These are phyloP conservation scores for Coregonus sp. DNA, from an alignment of 2,797 vertebrate genomes.

Conservation along the genomic window DNA sequence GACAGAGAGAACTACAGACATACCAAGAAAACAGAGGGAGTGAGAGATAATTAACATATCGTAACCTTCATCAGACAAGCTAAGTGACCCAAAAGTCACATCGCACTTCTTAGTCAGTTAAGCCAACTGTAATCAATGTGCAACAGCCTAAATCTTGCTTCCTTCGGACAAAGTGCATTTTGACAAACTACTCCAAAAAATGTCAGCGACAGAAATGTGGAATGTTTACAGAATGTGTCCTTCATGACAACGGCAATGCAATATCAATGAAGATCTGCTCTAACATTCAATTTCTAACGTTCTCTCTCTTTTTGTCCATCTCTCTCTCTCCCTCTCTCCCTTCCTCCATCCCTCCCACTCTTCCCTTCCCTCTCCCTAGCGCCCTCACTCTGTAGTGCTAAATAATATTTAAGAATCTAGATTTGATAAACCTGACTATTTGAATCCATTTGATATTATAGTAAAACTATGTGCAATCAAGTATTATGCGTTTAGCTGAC, in stretches of 20 bases:
- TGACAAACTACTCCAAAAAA: conserved; percentile 23
- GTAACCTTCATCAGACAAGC: conserved; percentile 32
- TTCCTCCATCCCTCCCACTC: conserved; percentile 3
- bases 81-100: conserved; percentile 20
- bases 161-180: conserved; percentile 11
- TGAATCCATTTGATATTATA: too few species aligned
- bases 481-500: too few species aligned
- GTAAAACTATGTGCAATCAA: too few species aligned
- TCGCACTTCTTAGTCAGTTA: conserved; percentile 38
- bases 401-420: too few species aligned
- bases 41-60: conserved; percentile 38
- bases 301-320: conserved; percentile 6
- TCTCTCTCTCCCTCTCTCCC: background rate
- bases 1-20: conserved; percentile 35
- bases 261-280: background rate
- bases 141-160: conserved; percentile 16
- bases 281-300: too few species aligned
- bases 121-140: background rate
- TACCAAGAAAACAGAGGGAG: conserved; percentile 12
- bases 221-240: background rate
- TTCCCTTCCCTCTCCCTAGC: conserved; percentile 12
- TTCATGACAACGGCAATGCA: background rate
- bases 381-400: conserved; percentile 22
- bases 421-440: too few species aligned
- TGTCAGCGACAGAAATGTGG: conserved; percentile 41